phyloP scores from a whole-genome alignment of 1,140 invertebrate species.

The Brachystomella parvula region DNA sequence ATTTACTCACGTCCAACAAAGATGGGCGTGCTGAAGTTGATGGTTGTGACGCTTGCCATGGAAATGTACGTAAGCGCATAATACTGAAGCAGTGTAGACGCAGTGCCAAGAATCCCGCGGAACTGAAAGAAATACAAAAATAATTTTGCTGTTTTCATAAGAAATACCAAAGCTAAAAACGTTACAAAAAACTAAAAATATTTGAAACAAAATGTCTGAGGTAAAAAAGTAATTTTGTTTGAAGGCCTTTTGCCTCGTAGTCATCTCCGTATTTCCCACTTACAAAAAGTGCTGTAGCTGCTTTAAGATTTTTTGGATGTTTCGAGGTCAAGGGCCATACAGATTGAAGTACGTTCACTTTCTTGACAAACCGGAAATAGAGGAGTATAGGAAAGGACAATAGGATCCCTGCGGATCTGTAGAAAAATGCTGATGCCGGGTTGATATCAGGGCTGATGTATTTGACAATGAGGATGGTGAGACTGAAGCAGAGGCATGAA shows the following conservation, averaged over 20 bases:
- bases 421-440: slow-evolving; percentile 14
- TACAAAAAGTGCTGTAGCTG: slow-evolving; percentile 14
- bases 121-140: slow-evolving; percentile 18
- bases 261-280: too few relatives aligned
- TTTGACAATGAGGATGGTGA: slow-evolving; percentile 20
- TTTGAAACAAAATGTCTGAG: too few relatives aligned
- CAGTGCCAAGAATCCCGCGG: slow-evolving; percentile 19
- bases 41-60: slow-evolving; percentile 23
- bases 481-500: slow-evolving; percentile 13
- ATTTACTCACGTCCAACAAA: slow-evolving; percentile 19
- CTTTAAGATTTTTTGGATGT: background rate
- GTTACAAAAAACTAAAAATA: too few relatives aligned
- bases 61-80: slow-evolving; percentile 20
- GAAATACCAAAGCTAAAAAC: too few relatives aligned
- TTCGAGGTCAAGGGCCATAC: background rate
- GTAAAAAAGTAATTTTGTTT: too few relatives aligned
- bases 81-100: slow-evolving; percentile 11
- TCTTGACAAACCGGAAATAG: slow-evolving; percentile 15
- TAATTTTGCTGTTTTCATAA: too few relatives aligned
- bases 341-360: background rate
- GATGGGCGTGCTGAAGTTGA: slow-evolving; percentile 20
- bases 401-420: slow-evolving; percentile 21
- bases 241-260: too few relatives aligned
- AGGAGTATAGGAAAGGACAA: slow-evolving; percentile 15
- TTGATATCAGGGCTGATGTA: slow-evolving; percentile 11